Conservation (phyloP, 92 coral and sea anemone species). For the Diadumene lineata region DNA sequence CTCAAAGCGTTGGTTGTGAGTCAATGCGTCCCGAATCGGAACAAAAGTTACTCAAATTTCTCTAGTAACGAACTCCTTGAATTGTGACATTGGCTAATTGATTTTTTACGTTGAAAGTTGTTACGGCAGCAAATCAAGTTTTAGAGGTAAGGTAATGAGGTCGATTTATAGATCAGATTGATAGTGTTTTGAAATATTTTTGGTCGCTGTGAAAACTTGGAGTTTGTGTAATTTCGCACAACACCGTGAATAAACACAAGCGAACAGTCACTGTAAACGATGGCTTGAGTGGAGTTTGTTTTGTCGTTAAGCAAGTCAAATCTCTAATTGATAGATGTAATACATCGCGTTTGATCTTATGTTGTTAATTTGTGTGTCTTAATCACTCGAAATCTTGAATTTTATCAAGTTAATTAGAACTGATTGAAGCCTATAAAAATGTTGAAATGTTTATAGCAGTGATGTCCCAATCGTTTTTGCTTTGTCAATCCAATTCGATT, state of each 20-base stretch:
- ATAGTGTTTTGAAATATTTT: background rate
- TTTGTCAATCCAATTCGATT: too few relatives aligned
- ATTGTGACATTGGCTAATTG: background rate
- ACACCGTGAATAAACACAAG: conserved; percentile 16
- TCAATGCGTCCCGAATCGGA: conserved; percentile 32
- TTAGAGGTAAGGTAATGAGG: background rate
- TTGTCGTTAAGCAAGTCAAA: conserved; percentile 9
- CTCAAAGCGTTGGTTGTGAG: background rate
- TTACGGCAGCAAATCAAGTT: background rate
- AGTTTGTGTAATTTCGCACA: background rate
- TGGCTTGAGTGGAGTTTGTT: conserved; percentile 14
- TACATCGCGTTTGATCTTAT: background rate
- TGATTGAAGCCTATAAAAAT: conserved; percentile 1
- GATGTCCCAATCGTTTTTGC: too few relatives aligned
- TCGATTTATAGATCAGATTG: conserved; percentile 2
- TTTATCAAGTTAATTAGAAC: conserved; percentile 1
- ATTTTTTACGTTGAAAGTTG: background rate
- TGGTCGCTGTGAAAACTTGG: background rate
- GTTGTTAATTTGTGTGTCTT: background rate
- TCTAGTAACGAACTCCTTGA: background rate
- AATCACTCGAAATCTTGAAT: background rate
- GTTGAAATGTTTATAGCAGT: too few relatives aligned
- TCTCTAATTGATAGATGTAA: background rate
- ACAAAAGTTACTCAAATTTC: background rate
- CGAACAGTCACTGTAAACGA: conserved; percentile 17